Evolutionary conservation across 2,888 invertebrate genomes (phyloP), one percentile per base, ranked within the genome.

Genomic region (Pyrocoelia pectoralis): DNA sequence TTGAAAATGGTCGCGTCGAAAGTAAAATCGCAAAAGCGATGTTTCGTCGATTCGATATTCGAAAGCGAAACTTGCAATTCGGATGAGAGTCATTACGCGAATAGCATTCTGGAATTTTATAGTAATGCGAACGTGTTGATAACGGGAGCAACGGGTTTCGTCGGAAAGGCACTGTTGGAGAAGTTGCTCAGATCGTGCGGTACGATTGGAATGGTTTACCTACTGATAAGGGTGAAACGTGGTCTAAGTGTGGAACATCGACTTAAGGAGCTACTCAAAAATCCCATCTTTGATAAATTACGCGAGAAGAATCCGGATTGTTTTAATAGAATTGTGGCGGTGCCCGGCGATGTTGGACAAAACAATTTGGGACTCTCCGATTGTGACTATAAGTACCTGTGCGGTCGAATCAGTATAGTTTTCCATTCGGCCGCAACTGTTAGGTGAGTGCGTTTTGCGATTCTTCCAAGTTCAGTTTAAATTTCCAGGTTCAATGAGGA

Each of bases 381-480:
- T 0, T 84, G 86, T 2, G 92, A 93, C 76, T 86, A 87, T 55
- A 81, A 82, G 41, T 81, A 86, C 65, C 79, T 94, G 12, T 81
- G 82, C 13, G 84, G 87, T 3, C 86, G 88, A 49, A 92, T 96
- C 10, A 89, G 94, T 33, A 86, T 94, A 10, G 93, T 98, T 56
- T 95, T 98, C 81, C 98, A 98, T 80, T 94, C 95, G 15, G 98
- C 98, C 0, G 98, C 98, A 0, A 98, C 98, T 0, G 95, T 98
- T 13, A 89, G 92, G 73, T 81, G 73, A 73, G 24, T 5, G 24
- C 24, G n/a, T n/a, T 24, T 6, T 3, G 73, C n/a, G 12, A 6
- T 24, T 24, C 24, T 6, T 6, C 24, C 3, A 6, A 24, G 6
- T 24, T 24, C 24, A 24, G 6, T 24, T 24, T 24, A 5, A 6